These are phyloP conservation scores for Serinus canaria DNA, from an alignment of 2,113 vertebrate genomes.

Conservation along the genomic window DNA sequence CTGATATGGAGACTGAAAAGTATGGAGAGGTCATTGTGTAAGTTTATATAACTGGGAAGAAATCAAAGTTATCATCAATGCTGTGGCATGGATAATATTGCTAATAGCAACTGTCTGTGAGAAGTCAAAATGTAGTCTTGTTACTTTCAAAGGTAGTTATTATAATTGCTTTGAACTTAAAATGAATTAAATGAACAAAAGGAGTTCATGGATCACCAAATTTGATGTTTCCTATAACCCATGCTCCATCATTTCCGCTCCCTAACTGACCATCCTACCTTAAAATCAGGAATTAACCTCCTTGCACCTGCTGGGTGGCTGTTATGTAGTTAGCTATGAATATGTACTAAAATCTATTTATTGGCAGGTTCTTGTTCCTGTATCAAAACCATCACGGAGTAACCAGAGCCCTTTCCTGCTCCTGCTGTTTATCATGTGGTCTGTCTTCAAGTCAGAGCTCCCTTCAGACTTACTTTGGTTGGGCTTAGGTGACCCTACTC, in stretches of 20 bases:
- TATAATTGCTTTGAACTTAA: neutral
- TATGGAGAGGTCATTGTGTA: neutral
- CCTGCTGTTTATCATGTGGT: neutral
- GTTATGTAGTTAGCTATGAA: neutral
- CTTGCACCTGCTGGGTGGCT: neutral
- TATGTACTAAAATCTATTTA: neutral
- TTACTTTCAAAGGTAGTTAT: neutral
- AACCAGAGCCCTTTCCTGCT: neutral
- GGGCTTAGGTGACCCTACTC: neutral
- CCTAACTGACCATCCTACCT: neutral
- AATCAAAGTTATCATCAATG: neutral
- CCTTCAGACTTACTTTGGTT: neutral
- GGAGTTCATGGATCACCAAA: neutral
- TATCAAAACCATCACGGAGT: neutral
- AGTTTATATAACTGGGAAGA: neutral
- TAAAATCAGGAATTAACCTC: neutral
- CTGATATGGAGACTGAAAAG: neutral
- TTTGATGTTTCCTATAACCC: neutral
- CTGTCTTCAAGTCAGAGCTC: neutral
- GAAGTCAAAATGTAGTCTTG: neutral
- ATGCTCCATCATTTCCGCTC: neutral
- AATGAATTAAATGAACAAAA: neutral
- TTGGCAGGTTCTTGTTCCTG: neutral
- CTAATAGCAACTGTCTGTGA: neutral
- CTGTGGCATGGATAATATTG: neutral